Evolutionary conservation across 2,113 vertebrate species (phyloP).

Genomic region (Larimichthys polyactis): DNA sequence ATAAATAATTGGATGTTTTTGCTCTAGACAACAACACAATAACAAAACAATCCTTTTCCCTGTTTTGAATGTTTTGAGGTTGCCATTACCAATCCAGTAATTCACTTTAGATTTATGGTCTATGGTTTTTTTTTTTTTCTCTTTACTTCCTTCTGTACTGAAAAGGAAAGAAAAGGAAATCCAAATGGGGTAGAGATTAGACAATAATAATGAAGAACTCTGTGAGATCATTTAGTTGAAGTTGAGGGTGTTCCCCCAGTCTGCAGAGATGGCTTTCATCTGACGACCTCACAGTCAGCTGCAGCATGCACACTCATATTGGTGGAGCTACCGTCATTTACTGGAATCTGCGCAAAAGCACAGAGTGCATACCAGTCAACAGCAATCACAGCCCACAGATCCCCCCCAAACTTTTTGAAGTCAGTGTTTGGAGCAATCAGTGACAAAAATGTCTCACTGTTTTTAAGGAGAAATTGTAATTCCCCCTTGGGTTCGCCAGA

Average conservation of each 20-base stretch:
- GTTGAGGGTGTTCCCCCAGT: conserved; percentile 52
- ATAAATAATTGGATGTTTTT: conserved; percentile 4
- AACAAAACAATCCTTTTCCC: conserved; percentile 18
- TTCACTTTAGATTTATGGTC: conserved; percentile 7
- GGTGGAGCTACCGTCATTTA: conserved; percentile 49
- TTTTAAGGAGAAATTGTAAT: not conserved
- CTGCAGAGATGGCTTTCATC: conserved; percentile 23
- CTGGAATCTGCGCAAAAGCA: conserved; percentile 58
- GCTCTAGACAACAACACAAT: conserved; percentile 1
- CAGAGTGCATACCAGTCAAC: conserved; percentile 12
- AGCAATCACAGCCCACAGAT: conserved; percentile 34
- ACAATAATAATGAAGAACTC: conserved; percentile 8
- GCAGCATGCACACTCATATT: conserved; percentile 52
- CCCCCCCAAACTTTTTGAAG: conserved; percentile 9
- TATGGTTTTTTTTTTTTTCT: not conserved
- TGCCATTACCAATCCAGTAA: not conserved
- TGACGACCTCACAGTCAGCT: conserved; percentile 16
- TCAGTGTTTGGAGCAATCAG: not conserved
- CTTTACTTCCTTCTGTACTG: not conserved
- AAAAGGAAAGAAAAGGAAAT: conserved; percentile 9
- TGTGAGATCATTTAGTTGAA: conserved; percentile 31
- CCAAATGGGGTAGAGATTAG: not conserved
- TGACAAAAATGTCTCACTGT: not conserved
- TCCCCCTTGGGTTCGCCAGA: too few species aligned
- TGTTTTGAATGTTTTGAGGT: conserved; percentile 13